Base-by-base conservation (phyloP, 2,113 vertebrate genomes). In the Ptilorrhoa leucosticta region DNA sequence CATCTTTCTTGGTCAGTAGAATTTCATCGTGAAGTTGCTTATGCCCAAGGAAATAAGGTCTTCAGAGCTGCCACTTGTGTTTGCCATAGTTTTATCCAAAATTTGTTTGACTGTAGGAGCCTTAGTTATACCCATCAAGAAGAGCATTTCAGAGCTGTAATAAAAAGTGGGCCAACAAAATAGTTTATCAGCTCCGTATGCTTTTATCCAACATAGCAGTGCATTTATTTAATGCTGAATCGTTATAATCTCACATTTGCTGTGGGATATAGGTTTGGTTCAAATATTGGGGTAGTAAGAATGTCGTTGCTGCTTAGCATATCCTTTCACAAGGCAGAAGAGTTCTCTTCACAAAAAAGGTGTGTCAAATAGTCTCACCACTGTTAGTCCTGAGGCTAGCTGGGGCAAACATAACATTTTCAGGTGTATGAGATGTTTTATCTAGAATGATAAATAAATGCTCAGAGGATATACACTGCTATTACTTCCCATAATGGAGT, bases 161-260 rank as follows among this genome's bases (percentile, higher is more conserved):
- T 18, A 37, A 87, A 89, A 94, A 78, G 35, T 15, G 63, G 31
- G n/a, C 30, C 51, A 89, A 26, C 18, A 31, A 78, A 73, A 61
- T 1, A 61, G n/a, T 81, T 91, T 73, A 69, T 78, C 23, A 63
- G 53, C 3, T 17, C 7, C 0, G 0, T 11, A 14, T 19, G 9
- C 13, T 93, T 87, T 68, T 56, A 57, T 61, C 6, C 70, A 39
- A 70, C 11, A 26, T 3, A 40, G 45, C 48, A 80, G 8, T 39
- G 12, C 14, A 50, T 71, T 86, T 35, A 27, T 72, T 13, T 27
- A 45, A 33, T 26, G 8, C 13, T 30, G 28, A 78, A 37, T 37
- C 16, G 31, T 80, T 61, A 56, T 47, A 63, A 66, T 37, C 6
- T 75, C 35, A 47, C 10, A 72, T 72, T 23, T 5, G 11, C 54